Percentiles rank a stretch among this genome's conserved stretches.
phyloP scores from a whole-genome alignment of 2,797 vertebrate genomes.

The Calcarius lapponicus region DNA sequence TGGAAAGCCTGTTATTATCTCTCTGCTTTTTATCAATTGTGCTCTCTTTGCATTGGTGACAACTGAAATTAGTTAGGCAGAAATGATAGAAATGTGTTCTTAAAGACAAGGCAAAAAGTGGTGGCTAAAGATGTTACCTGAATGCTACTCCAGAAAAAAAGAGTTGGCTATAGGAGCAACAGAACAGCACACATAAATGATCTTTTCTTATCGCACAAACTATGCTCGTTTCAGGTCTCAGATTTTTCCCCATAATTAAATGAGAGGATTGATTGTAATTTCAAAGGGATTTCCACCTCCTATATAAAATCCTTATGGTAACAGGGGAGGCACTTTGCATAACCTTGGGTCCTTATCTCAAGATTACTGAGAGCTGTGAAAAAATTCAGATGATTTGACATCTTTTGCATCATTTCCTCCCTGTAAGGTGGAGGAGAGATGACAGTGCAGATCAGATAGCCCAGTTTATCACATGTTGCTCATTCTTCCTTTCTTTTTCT shows the following conservation, averaged over 20 bases:
- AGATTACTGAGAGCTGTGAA: neutral
- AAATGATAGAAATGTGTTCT: neutral
- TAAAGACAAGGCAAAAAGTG: neutral
- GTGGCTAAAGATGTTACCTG: neutral
- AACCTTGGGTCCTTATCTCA: neutral
- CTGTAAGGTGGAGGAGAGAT: neutral
- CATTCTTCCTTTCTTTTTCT: neutral
- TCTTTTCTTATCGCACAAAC: neutral
- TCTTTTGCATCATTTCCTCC: neutral
- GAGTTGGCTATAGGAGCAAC: neutral
- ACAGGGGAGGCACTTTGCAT: neutral
- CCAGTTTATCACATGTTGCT: neutral
- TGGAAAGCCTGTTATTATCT: slow-evolving; percentile 34
- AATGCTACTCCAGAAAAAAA: neutral
- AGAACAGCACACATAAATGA: neutral
- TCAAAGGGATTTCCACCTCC: neutral
- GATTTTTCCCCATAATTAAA: neutral
- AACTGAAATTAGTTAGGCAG: neutral
- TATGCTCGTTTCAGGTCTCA: neutral
- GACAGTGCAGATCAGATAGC: neutral
- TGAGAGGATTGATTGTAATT: neutral
- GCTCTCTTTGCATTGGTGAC: neutral
- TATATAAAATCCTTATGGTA: neutral
- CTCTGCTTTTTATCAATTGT: neutral
- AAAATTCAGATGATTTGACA: neutral